Evolutionary conservation across 2,113 vertebrate species (phyloP).

Genomic region (Hepsetus odoe): DNA sequence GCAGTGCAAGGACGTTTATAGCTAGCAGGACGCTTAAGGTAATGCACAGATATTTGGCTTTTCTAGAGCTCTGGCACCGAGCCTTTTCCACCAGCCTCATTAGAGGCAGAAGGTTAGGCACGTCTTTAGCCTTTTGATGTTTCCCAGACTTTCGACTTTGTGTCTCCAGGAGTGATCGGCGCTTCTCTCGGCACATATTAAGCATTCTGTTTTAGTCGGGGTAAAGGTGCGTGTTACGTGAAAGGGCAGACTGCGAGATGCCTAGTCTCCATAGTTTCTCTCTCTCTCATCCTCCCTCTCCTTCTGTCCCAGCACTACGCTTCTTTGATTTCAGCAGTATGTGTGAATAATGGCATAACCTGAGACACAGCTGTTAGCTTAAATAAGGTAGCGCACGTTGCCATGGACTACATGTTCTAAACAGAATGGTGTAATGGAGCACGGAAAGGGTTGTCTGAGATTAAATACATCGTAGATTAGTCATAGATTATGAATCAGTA

Average conservation of each 20-base stretch:
- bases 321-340: conserved; percentile 18
- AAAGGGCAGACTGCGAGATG: conserved; percentile 42
- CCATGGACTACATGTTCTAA: background rate
- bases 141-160: conserved; percentile 31
- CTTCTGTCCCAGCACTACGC: background rate
- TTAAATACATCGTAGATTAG: too few species aligned
- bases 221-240: conserved; percentile 44
- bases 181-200: conserved; percentile 42
- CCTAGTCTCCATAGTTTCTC: background rate
- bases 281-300: background rate
- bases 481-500: too few species aligned
- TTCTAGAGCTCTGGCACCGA: background rate
- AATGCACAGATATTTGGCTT: background rate
- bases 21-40: background rate
- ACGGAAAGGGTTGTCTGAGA: background rate
- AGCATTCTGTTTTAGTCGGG: conserved; percentile 43
- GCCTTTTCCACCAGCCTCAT: conserved; percentile 10
- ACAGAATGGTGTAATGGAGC: background rate
- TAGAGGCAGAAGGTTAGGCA: conserved; percentile 35
- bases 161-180: conserved; percentile 27
- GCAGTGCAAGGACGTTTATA: background rate
- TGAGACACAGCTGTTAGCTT: conserved; percentile 4
- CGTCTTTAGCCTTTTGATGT: conserved; percentile 46
- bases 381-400: background rate
- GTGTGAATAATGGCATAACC: background rate